Conservation (phyloP, 2,113 vertebrate species). For the Pseudonaja textilis region DNA sequence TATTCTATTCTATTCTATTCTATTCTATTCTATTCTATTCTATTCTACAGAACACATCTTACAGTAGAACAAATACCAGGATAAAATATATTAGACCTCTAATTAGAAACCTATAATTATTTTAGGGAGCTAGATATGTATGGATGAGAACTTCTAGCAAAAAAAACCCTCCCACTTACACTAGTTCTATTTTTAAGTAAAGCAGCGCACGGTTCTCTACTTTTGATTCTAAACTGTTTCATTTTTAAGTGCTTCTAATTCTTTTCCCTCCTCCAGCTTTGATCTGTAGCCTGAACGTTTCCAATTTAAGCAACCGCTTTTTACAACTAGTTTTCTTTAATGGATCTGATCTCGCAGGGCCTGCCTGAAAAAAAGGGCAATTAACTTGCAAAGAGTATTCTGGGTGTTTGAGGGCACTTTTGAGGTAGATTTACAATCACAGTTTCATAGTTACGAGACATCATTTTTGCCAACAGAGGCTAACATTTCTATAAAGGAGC, state of each 20-base stretch:
- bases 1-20: too few relatives aligned
- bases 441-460: neutral
- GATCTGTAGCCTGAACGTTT: neutral
- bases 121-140: neutral
- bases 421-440: neutral
- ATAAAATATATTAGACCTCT: neutral
- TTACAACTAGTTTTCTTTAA: neutral
- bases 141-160: neutral
- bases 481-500: neutral
- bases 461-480: neutral
- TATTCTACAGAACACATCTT: neutral
- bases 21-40: too few relatives aligned
- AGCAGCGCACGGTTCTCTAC: neutral
- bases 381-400: neutral
- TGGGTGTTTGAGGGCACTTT: neutral
- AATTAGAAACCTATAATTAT: neutral
- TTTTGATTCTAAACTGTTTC: neutral
- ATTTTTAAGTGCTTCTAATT: neutral
- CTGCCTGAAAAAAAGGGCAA: fast-evolving
- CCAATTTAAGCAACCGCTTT: neutral
- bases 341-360: neutral
- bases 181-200: neutral
- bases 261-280: neutral
- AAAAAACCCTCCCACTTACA: neutral
- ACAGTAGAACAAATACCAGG: neutral